Conservation (phyloP, 2,888 invertebrate genomes). For the Polydrusus pterygomalis region DNA sequence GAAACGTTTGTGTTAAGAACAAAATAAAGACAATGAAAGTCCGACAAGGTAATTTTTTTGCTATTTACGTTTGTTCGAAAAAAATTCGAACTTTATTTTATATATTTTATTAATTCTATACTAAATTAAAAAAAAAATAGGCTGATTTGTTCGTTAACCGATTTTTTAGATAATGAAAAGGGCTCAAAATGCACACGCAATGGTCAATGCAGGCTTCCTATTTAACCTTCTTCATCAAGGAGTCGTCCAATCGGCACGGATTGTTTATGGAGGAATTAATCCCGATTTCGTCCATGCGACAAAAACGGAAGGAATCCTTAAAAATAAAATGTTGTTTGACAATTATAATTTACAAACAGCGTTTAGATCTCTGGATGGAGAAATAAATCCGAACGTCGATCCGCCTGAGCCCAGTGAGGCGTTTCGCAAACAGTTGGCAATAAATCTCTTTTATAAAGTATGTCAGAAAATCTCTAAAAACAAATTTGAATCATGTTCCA, state of each 20-base stretch:
- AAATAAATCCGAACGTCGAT: conserved; percentile 79
- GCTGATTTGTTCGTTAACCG: too few relatives aligned
- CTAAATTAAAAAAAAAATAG: too few relatives aligned
- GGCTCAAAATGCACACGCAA: conserved; percentile 83
- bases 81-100: too few relatives aligned
- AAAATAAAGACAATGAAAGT: too few relatives aligned
- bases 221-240: conserved; percentile 75
- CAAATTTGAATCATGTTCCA: too few relatives aligned
- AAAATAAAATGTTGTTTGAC: conserved; percentile 70
- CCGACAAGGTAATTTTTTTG: too few relatives aligned
- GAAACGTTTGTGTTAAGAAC: too few relatives aligned
- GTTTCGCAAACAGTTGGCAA: conserved; percentile 82
- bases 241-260: conserved; percentile 72
- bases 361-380: conserved; percentile 72
- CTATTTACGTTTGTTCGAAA: too few relatives aligned
- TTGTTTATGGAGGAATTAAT: conserved; percentile 81
- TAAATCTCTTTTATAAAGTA: conserved; percentile 87
- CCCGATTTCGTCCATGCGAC: conserved; percentile 74
- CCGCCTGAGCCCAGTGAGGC: conserved; percentile 81
- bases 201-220: conserved; percentile 84
- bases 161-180: conserved; percentile 80
- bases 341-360: conserved; percentile 71
- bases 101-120: too few relatives aligned
- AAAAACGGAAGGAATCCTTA: conserved; percentile 72
- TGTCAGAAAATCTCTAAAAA: too few relatives aligned